Evolutionary conservation across 2,888 invertebrate species (phyloP).

Genomic region (Leptopterna dolabrata): DNA sequence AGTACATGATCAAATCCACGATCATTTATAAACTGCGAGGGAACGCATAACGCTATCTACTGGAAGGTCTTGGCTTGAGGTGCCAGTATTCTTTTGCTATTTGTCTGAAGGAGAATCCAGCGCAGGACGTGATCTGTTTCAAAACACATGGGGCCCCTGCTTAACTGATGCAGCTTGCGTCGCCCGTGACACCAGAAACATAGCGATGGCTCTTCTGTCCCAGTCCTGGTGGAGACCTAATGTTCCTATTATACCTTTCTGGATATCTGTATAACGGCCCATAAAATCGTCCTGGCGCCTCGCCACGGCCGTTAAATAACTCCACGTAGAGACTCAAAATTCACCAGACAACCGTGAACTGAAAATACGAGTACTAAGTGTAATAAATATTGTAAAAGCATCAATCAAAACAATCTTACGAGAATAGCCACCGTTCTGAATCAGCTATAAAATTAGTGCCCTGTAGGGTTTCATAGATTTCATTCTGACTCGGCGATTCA

Average conservation of each 20-base stretch:
- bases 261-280: background rate
- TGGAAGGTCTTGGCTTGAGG: background rate
- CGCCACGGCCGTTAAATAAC: background rate
- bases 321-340: background rate
- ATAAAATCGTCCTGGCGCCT: background rate
- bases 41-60: too few species aligned
- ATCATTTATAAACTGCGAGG: too few species aligned
- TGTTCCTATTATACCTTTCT: background rate
- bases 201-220: background rate
- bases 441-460: too few species aligned
- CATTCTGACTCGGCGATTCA: too few species aligned
- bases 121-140: background rate
- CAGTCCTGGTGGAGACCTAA: background rate
- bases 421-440: too few species aligned
- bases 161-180: background rate
- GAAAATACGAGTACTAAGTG: too few species aligned
- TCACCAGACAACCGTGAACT: background rate
- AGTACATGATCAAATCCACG: too few species aligned
- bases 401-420: too few species aligned
- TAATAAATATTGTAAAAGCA: too few species aligned
- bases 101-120: background rate
- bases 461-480: too few species aligned
- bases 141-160: background rate
- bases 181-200: background rate
- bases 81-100: background rate